A percentile compares a stretch with the other conserved stretches of the same genome.
Evolutionary conservation across 2,113 vertebrate species (phyloP).

Genomic region (Garra rufa): DNA sequence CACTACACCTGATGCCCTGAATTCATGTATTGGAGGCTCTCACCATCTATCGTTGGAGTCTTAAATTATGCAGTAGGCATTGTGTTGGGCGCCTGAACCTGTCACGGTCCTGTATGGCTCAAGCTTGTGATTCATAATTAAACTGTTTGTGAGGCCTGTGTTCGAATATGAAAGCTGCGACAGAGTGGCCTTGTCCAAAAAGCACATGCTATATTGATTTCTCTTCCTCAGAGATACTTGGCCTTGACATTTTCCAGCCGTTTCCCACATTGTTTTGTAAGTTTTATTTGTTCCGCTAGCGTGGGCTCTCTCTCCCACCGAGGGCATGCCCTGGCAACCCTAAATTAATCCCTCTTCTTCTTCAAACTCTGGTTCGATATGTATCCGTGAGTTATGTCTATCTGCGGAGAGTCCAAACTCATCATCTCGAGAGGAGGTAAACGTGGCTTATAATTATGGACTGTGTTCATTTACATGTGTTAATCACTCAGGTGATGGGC

Average conservation of each 20-base stretch:
- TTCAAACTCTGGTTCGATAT: slow-evolving; percentile 12
- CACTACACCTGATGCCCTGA: slow-evolving; percentile 40
- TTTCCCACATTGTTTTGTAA: slow-evolving; percentile 46
- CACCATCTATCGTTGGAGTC: slow-evolving; percentile 41
- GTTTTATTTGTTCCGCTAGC: slow-evolving; percentile 36
- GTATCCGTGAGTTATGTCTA: slow-evolving; percentile 42
- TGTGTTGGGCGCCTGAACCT: slow-evolving; percentile 46
- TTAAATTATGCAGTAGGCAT: slow-evolving; percentile 58
- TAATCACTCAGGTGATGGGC: slow-evolving; percentile 64
- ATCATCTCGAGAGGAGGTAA: slow-evolving; percentile 32
- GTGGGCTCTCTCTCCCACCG: slow-evolving; percentile 19
- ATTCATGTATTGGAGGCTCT: slow-evolving; percentile 32
- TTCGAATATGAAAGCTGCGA: slow-evolving; percentile 56
- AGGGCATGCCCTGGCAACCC: slow-evolving; percentile 16
- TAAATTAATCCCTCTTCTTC: slow-evolving; percentile 37
- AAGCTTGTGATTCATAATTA: slow-evolving; percentile 62
- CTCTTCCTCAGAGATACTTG: slow-evolving; percentile 46
- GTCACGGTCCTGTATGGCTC: slow-evolving; percentile 50
- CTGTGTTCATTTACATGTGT: slow-evolving; percentile 61
- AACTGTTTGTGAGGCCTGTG: slow-evolving; percentile 57
- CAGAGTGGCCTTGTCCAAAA: slow-evolving; percentile 58
- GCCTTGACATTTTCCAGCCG: slow-evolving; percentile 52
- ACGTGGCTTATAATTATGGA: slow-evolving; percentile 52
- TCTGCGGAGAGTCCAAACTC: slow-evolving; percentile 42
- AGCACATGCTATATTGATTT: slow-evolving; percentile 50